Conservation (phyloP, 2,113 vertebrate genomes). For the Cervus canadensis region DNA sequence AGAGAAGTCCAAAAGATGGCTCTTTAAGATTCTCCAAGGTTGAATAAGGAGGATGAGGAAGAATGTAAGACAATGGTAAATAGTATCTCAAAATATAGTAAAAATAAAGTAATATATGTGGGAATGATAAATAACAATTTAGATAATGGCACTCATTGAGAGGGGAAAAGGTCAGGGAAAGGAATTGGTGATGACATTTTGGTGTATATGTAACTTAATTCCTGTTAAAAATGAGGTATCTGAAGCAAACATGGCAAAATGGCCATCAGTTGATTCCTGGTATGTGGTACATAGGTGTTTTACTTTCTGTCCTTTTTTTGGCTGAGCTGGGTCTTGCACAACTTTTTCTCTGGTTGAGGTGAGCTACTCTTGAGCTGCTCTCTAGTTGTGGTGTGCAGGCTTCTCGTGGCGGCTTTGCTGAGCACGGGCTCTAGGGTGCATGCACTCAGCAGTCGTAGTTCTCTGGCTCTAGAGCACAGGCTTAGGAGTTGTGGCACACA, state of each 20-base stretch:
- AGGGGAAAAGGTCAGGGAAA: not conserved
- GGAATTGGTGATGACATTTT: not conserved
- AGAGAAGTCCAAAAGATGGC: not conserved
- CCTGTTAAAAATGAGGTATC: not conserved
- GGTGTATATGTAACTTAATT: not conserved
- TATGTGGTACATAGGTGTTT: not conserved
- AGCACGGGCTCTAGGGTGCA: not conserved
- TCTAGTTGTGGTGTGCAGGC: not conserved
- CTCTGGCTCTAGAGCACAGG: not conserved
- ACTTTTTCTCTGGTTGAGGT: not conserved
- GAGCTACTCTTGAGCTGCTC: not conserved
- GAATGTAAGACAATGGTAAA: not conserved
- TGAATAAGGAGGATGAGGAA: not conserved
- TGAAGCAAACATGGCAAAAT: not conserved
- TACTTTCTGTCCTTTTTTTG: not conserved
- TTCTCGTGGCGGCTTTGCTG: not conserved
- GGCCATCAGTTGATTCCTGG: not conserved
- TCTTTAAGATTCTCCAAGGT: not conserved
- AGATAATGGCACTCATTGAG: not conserved
- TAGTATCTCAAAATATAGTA: not conserved
- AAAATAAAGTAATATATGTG: not conserved
- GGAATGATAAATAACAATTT: not conserved
- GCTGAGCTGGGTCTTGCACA: not conserved
- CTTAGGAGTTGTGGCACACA: not conserved
- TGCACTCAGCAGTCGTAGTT: accelerated